These are phyloP conservation scores for Agriopis aurantiaria DNA, from an alignment of 2,888 invertebrate genomes.

Conservation along the genomic window DNA sequence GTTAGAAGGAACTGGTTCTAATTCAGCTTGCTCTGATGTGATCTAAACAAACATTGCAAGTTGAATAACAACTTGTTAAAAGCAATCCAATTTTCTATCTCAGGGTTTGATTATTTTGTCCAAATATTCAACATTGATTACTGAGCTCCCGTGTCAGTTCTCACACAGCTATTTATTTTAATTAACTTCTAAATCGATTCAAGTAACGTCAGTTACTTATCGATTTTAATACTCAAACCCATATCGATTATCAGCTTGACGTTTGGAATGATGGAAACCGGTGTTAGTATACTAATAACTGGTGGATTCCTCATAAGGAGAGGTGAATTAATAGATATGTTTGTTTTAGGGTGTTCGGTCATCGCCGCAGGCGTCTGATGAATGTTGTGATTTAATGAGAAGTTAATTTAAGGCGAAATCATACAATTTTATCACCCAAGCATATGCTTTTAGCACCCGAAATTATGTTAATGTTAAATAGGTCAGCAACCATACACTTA, in stretches of 20 bases:
- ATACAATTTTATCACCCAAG: background rate
- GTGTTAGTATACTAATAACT: conserved; percentile 64
- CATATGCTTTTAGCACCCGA: background rate
- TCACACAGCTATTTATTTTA: conserved; percentile 61
- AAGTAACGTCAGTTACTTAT: conserved; percentile 52
- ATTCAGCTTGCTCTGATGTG: too few species aligned
- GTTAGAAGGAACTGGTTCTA: too few species aligned
- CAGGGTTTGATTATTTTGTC: background rate
- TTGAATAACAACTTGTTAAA: too few species aligned
- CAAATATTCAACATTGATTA: conserved; percentile 13
- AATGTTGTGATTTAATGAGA: conserved; percentile 70
- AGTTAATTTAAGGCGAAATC: conserved; percentile 58
- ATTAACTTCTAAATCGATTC: conserved; percentile 64
- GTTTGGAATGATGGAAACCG: conserved; percentile 76
- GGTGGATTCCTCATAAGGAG: conserved; percentile 61
- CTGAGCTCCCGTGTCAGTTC: conserved; percentile 39
- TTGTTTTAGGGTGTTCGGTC: conserved; percentile 71
- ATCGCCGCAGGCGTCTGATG: conserved; percentile 73
- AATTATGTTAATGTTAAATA: too few species aligned
- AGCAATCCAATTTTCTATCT: too few species aligned
- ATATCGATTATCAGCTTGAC: conserved; percentile 72
- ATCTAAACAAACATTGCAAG: too few species aligned
- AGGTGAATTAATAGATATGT: conserved; percentile 80
- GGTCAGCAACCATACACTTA: too few species aligned
- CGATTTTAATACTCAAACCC: conserved; percentile 66